A percentile compares a stretch with the other conserved stretches of the same genome.
Evolutionary conservation across 2,888 invertebrate species (phyloP).

Genomic region (Thera obeliscata): DNA sequence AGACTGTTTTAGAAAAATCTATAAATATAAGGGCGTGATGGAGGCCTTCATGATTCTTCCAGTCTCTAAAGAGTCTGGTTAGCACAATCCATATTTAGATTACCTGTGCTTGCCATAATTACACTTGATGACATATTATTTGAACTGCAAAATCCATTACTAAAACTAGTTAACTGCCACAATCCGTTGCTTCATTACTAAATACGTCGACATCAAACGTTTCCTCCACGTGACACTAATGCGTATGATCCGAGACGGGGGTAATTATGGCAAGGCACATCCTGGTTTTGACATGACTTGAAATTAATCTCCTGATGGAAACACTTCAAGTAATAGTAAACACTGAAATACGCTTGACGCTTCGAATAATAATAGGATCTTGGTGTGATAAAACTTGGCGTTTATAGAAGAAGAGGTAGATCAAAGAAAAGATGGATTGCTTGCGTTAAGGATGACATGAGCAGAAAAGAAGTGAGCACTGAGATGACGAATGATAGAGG

Average conservation of each 20-base stretch:
- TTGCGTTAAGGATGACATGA: too few species aligned
- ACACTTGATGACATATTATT: not conserved
- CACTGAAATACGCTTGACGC: not conserved
- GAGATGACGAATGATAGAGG: too few species aligned
- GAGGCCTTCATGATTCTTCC: too few species aligned
- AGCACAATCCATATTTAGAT: too few species aligned
- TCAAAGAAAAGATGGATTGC: too few species aligned
- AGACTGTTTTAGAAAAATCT: too few species aligned
- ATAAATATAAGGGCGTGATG: too few species aligned
- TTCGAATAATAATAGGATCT: too few species aligned
- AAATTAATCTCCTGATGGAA: constrained; percentile 39
- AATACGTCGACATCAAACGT: constrained; percentile 27
- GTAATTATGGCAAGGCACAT: constrained; percentile 27
- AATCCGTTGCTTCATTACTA: constrained; percentile 25
- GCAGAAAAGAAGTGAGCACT: too few species aligned
- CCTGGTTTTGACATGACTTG: constrained; percentile 28
- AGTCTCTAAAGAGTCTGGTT: too few species aligned
- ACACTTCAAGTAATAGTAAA: constrained; percentile 25
- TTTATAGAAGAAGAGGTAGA: too few species aligned
- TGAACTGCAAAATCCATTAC: not conserved
- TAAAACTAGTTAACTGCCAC: constrained; percentile 20
- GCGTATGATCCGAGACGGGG: constrained; percentile 19
- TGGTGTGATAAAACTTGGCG: too few species aligned
- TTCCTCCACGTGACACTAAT: constrained; percentile 30
- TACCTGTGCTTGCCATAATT: not conserved